Evolutionary conservation across 2,888 invertebrate genomes (phyloP), one percentile per base, ranked within the genome.

Genomic region (Trisateles emortualis): DNA sequence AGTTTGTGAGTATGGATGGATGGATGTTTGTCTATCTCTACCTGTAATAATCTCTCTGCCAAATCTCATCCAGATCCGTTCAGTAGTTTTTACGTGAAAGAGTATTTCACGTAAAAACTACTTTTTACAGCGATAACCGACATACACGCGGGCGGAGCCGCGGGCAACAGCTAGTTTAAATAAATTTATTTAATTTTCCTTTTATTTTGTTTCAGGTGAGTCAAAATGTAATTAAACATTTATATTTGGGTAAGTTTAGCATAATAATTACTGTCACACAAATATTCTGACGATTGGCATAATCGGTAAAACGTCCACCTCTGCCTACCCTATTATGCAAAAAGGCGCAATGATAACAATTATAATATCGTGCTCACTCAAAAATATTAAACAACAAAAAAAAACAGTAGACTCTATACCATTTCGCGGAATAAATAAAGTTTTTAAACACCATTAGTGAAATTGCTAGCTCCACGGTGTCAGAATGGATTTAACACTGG

Each of bases 141-240:
- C n/a, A n/a, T n/a, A n/a, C n/a, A n/a, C n/a, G n/a, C n/a, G n/a
- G n/a, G n/a, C n/a, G n/a, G n/a, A n/a, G n/a, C n/a, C n/a, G n/a
- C n/a, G n/a, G n/a, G n/a, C n/a, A n/a, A n/a, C n/a, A n/a, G n/a
- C n/a, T n/a, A n/a, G n/a, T n/a, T n/a, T n/a, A n/a, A n/a, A 32
- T 8, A 14, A 32, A 1, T 5, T 11, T 32, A 19, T 43, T 19
- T 36, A n/a, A 26, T 33, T 35, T 30, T 35, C 0, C 0, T 24
- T 40, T 53, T 42, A 52, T 10, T 60, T 71, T 74, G 64, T 80
- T 81, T 44, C 76, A 81, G 81, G 81, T 81, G 78, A 76, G 79
- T 71, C 30, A n/a, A 11, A 35, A 33, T 32, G 24, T 30, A 8
- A 4, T 1, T 32, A 13, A 44, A 32, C 2, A 17, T 11, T 19